A percentile compares a stretch with the other conserved stretches of the same genome.
Conservation (phyloP, 2,113 vertebrate species). For the Tychaedon coryphoeus region DNA sequence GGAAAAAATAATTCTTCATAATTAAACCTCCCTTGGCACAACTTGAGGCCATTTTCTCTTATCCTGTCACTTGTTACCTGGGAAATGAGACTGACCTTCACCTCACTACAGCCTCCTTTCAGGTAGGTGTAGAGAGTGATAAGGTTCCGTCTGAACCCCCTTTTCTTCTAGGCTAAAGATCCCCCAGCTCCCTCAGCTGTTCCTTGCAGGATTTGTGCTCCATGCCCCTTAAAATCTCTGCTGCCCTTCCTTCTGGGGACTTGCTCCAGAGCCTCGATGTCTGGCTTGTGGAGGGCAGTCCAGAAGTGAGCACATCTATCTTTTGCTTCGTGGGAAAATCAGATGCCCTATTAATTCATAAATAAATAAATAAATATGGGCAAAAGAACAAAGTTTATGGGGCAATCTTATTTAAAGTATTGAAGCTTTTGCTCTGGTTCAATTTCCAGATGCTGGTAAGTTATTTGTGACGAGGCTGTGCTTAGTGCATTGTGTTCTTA, state of each 20-base stretch:
- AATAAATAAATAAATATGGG: neutral
- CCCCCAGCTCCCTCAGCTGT: neutral
- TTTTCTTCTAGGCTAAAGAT: neutral
- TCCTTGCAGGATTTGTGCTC: neutral
- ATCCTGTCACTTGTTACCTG: too few relatives aligned
- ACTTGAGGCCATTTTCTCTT: neutral
- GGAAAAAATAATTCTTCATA: neutral
- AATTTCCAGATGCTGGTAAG: neutral
- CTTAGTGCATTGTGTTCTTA: neutral
- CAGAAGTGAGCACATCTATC: neutral
- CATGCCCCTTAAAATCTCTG: neutral
- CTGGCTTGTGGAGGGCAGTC: too few relatives aligned
- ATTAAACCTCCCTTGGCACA: neutral
- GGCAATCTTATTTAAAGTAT: neutral
- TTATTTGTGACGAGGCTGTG: neutral
- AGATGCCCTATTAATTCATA: neutral
- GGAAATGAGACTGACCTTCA: neutral
- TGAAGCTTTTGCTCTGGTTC: neutral
- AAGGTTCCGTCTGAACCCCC: neutral
- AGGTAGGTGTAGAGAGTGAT: neutral
- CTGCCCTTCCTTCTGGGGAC: neutral
- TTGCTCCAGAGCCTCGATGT: neutral
- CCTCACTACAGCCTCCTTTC: neutral
- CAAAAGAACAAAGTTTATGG: neutral
- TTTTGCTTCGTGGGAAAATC: neutral